Evolutionary conservation across 2,888 invertebrate species (phyloP), one percentile per base, ranked within the genome.

Genomic region (Lacanobia oleracea): DNA sequence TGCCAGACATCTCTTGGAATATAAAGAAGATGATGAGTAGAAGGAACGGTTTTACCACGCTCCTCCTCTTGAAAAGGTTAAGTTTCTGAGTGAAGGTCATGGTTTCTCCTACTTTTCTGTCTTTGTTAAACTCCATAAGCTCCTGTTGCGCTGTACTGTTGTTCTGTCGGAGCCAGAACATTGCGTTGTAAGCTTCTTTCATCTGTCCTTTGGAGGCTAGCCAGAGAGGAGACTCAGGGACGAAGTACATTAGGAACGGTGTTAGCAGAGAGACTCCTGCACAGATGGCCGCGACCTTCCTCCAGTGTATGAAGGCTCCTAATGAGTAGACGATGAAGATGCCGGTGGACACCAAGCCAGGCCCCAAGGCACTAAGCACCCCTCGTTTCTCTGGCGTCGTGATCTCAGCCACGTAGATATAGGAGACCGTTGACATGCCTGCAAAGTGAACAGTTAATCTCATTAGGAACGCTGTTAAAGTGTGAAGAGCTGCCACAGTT

Each of bases 221-320:
- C 97, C 97, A 97, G 0, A 97, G 95, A 0, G 98, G 98, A 14
- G 97, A 97, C 88, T 98, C 98, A 0, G 98, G 98, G 1, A 97
- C 95, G 87, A 97, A 96, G 78, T 97, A 96, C 93, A 97, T 97
- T 7, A 96, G 91, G 81, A 97, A 93, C 5, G 97, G 95, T 5
- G 97, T 97, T 53, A 97, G 91, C 0, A 97, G 86, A 0, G 96
- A 96, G 61, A 97, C 95, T 59, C 96, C 96, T 1, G 97, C 96
- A 88, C 97, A 97, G 51, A 97, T 95, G 2, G 97, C 96, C 0
- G 97, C 97, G 0, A 97, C 96, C 69, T 96, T 96, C 75, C 97
- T 95, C 97, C 97, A 98, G 71, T 97, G 96, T 12, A 97, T 92
- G 86, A 97, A 95, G 16, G 97, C 97, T 33, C 98, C 98, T 14